Evolutionary conservation across 2,888 invertebrate species (phyloP), one percentile per base, ranked within the genome.

Genomic region (Blastobasis adustella): DNA sequence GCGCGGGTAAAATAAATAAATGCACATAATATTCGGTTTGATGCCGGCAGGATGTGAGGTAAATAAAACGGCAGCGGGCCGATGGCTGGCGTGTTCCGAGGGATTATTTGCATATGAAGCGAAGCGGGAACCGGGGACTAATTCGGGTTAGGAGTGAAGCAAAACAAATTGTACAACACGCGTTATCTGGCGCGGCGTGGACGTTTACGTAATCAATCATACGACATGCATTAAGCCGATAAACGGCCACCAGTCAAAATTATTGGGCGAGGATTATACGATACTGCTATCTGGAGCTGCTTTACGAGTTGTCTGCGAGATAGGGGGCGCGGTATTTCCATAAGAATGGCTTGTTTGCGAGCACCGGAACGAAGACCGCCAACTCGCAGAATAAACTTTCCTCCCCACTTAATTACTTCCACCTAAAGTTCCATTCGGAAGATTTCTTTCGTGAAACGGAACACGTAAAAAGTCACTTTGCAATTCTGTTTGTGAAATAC

Each of bases 1-100:
- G 57, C 61, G 59, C 59, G 68, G 70, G 67, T 72, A 70, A 75
- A 75, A 76, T 75, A 79, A 83, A 85, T 82, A 78, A 77, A 86
- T 86, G 85, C 79, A 83, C 84, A 84, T 83, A 82, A 76, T 75
- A 82, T 83, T 83, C 82, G 80, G 76, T 79, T 78, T 68, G 74
- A 79, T 76, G 76, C 78, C 68, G 63, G 55, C 61, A 62, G 64
- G 61, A 69, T 69, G 66, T 66, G 61, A 62, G 63, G 62, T 66
- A 73, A 73, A 76, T 75, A 77, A 71, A 77, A 23, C 65, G 63
- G 55, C 55, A 54, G 67, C 55, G 57, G 49, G n/a, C 39, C 42
- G 37, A 6, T 23, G 49, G 61, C 65, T 57, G 62, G 68, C 66
- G 69, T 63, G 71, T 73, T 67, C 70, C 66, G 65, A 65, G 65